Evolutionary conservation across 2,113 vertebrate genomes (phyloP).

Genomic region (Melanotaenia duboulayi): DNA sequence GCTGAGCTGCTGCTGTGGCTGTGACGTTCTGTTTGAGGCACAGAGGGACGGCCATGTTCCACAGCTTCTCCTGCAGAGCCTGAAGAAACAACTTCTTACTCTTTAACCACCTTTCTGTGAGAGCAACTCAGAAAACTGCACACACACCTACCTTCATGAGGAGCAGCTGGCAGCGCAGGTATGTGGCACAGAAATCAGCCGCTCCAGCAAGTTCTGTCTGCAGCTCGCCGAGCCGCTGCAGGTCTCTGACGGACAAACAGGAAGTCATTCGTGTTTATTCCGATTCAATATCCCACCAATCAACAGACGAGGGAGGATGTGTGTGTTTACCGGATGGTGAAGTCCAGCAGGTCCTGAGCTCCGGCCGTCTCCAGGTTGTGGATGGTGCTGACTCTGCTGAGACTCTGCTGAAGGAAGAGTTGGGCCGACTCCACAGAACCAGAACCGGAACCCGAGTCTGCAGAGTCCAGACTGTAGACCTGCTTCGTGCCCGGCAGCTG

Average conservation of each 20-base stretch:
- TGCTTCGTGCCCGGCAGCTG: conserved; percentile 93
- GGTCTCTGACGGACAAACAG: conserved; percentile 82
- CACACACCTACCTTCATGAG: conserved; percentile 88
- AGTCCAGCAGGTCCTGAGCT: conserved; percentile 91
- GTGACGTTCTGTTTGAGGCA: conserved; percentile 93
- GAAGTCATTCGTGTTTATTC: neutral
- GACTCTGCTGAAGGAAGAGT: conserved; percentile 94
- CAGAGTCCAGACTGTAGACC: conserved; percentile 78
- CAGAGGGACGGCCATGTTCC: conserved; percentile 93
- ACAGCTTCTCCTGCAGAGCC: conserved; percentile 96
- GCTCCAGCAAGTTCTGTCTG: conserved; percentile 94
- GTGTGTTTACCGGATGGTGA: conserved; percentile 89
- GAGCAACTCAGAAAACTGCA: too few relatives aligned
- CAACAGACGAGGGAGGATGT: neutral
- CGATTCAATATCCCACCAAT: too few relatives aligned
- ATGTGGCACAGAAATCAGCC: conserved; percentile 95
- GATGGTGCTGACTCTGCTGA: conserved; percentile 89
- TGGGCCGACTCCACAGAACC: conserved; percentile 90
- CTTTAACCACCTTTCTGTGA: too few relatives aligned
- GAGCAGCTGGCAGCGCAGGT: conserved; percentile 94
- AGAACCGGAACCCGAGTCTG: conserved; percentile 77
- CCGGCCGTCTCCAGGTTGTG: conserved; percentile 92
- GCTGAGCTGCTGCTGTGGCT: conserved; percentile 89
- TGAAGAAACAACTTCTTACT: conserved; percentile 47
- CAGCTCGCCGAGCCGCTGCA: conserved; percentile 93